Evolutionary conservation across 2,113 vertebrate species (phyloP).

Genomic region (Pseudonaja textilis): DNA sequence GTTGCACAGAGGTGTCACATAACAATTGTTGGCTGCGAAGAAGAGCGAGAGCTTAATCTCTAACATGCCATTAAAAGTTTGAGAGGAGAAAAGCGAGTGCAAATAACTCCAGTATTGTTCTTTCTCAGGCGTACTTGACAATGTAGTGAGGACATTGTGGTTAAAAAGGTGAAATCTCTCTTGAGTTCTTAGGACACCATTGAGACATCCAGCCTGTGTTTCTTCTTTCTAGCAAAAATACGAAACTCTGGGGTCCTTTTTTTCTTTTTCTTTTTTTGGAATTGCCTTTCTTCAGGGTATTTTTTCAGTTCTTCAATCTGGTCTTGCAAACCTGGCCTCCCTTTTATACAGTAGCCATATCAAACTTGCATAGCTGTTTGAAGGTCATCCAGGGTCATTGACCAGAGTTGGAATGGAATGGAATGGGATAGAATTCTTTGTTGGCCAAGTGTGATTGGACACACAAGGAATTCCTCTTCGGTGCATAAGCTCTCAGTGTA

Average conservation of each 20-base stretch:
- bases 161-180: background rate
- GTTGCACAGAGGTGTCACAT: slow-evolving; percentile 36
- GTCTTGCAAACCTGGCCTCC: background rate
- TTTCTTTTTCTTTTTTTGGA: background rate
- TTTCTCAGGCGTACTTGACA: slow-evolving; percentile 14
- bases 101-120: slow-evolving; percentile 26
- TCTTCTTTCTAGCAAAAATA: background rate
- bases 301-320: background rate
- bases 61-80: slow-evolving; percentile 45
- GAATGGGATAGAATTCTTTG: too few relatives aligned
- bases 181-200: background rate
- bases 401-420: too few relatives aligned
- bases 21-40: slow-evolving; percentile 50
- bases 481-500: too few relatives aligned
- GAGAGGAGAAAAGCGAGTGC: slow-evolving; percentile 22
- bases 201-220: background rate
- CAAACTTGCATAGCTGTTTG: background rate
- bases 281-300: background rate
- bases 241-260: background rate
- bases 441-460: too few relatives aligned
- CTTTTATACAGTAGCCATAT: background rate
- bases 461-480: too few relatives aligned
- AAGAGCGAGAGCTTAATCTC: slow-evolving; percentile 53
- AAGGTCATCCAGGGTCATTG: background rate
- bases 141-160: background rate